Evolutionary conservation across 2,113 vertebrate genomes (phyloP).

Genomic region (human (Homo sapiens)): DNA sequence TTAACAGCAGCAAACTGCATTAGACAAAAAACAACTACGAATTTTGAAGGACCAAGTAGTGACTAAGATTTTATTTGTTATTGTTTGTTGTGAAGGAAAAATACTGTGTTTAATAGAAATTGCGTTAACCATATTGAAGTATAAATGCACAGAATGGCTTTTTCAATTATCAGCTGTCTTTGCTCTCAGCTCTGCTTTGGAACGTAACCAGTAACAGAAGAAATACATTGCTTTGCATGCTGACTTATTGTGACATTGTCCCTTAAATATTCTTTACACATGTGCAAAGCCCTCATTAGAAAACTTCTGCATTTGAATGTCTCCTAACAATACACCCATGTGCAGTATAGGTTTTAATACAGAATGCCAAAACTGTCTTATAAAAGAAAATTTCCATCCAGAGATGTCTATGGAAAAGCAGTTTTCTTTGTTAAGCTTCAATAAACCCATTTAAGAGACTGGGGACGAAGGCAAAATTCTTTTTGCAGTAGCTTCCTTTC

Average conservation of each 20-base stretch:
- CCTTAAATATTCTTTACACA: background rate
- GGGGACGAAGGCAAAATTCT: background rate
- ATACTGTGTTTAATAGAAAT: background rate
- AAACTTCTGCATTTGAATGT: background rate
- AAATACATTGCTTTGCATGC: background rate
- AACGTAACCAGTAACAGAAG: background rate
- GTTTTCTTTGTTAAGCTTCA: background rate
- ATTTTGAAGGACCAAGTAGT: background rate
- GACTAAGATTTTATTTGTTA: background rate
- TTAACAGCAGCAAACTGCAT: background rate
- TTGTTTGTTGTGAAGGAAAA: conserved; percentile 26
- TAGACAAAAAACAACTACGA: background rate
- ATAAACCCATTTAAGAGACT: background rate
- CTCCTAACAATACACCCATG: background rate
- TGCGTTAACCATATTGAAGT: background rate
- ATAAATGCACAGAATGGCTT: conserved; percentile 3
- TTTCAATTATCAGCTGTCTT: background rate
- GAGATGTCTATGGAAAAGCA: background rate
- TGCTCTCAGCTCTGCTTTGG: background rate
- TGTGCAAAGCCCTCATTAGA: background rate
- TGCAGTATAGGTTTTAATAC: conserved; percentile 42
- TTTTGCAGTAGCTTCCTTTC: background rate
- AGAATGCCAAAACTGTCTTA: background rate
- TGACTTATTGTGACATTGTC: background rate
- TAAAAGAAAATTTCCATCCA: conserved; percentile 4